A percentile compares a stretch with the other conserved stretches of the same genome.
Evolutionary conservation across 2,888 invertebrate species (phyloP).

Genomic region (Drosophila histrio): DNA sequence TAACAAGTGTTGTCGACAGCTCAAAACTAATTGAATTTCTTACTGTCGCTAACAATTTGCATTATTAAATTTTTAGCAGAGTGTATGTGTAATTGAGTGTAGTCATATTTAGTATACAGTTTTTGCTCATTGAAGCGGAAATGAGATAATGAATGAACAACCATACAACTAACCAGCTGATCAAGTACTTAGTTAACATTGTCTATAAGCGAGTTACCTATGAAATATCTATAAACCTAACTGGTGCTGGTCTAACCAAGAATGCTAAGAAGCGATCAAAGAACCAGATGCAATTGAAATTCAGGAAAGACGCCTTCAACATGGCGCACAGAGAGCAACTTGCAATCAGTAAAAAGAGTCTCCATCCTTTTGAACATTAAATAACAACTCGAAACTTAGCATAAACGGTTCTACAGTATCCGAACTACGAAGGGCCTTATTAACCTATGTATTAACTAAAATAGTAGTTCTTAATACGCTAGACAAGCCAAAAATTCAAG

Average conservation of each 20-base stretch:
- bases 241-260: too few relatives aligned
- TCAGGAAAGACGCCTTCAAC: too few relatives aligned
- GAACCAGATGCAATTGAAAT: too few relatives aligned
- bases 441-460: constrained; percentile 14
- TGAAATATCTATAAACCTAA: constrained; percentile 3
- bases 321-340: too few relatives aligned
- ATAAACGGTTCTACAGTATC: too few relatives aligned
- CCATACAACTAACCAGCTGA: constrained; percentile 22
- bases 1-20: constrained; percentile 55
- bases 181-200: constrained; percentile 20
- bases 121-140: constrained; percentile 76
- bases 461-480: constrained; percentile 28
- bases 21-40: constrained; percentile 80
- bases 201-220: constrained; percentile 52
- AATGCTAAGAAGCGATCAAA: too few relatives aligned
- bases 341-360: too few relatives aligned
- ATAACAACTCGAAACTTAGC: too few relatives aligned
- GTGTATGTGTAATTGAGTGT: constrained; percentile 24
- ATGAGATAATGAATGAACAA: constrained; percentile 75
- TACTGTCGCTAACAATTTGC: constrained; percentile 81
- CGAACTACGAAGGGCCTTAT: too few relatives aligned
- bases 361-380: too few relatives aligned
- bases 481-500: constrained; percentile 13
- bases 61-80: constrained; percentile 77
- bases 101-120: constrained; percentile 64